A percentile compares a stretch with the other conserved stretches of the same genome.
Evolutionary conservation across 2,888 invertebrate genomes (phyloP).

Genomic region (Drosophila longiperda): DNA sequence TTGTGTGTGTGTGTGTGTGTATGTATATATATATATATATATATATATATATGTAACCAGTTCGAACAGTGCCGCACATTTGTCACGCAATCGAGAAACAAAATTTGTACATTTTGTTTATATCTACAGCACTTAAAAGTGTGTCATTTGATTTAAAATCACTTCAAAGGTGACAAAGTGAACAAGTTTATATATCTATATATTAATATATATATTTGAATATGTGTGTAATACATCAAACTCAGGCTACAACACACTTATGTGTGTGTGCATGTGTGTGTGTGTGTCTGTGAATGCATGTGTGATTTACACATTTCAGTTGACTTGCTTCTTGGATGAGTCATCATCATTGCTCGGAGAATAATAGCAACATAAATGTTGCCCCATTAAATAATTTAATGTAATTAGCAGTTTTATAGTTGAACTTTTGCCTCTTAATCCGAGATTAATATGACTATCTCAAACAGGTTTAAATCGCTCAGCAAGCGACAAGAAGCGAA

Average conservation of each 20-base stretch:
- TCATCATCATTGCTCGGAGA: background rate
- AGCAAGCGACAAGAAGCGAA: background rate
- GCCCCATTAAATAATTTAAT: background rate
- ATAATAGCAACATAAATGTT: background rate
- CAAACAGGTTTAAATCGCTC: background rate
- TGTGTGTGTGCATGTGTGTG: background rate
- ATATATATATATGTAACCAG: constrained; percentile 3
- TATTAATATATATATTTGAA: background rate
- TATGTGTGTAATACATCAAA: background rate
- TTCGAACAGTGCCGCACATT: constrained; percentile 27
- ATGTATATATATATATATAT: background rate
- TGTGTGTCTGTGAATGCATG: background rate
- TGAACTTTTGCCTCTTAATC: background rate
- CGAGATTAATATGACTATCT: background rate
- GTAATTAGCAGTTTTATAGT: background rate
- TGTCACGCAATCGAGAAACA: constrained; percentile 16
- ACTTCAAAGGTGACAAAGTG: constrained; percentile 13
- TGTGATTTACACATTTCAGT: background rate
- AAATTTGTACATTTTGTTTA: constrained; percentile 26
- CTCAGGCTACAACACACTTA: background rate
- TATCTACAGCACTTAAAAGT: constrained; percentile 9
- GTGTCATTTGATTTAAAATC: constrained; percentile 5
- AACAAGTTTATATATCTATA: background rate
- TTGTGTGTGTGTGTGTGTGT: background rate
- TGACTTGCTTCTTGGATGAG: constrained; percentile 1